Evolutionary conservation across 2,888 invertebrate species (phyloP), one percentile per base, ranked within the genome.

Genomic region (Pegoplata infirma): DNA sequence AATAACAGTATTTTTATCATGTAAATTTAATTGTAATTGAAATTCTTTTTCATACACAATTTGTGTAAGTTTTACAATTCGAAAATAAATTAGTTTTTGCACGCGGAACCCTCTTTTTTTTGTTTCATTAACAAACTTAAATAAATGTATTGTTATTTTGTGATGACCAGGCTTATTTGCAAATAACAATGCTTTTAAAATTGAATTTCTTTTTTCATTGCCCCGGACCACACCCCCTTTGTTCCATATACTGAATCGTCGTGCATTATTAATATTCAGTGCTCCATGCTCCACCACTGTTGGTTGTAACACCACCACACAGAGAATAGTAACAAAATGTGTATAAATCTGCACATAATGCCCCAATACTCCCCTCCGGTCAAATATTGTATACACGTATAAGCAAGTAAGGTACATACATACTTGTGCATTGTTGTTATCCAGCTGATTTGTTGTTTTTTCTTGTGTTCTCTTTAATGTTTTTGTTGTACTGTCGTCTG

Each of bases 201-300:
- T 28, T 8, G 8, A 47, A 46, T 5, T 17, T 12, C 59, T 12
- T n/a, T n/a, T 40, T 6, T 46, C 66, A 19, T 46, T n/a, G 28
- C 14, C 32, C 67, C 23, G 10, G 47, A 56, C 68, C 49, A 32
- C 68, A 63, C 68, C 21, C 56, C 75, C 63, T 25, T 46, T 12
- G 12, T 32, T 49, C 1, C 16, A 16, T 28, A 17, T 53, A 40
- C 17, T n/a, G 63, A 21, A 32, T 10, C 2, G 23, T 49, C 25
- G 19, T 51, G 49, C 12, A 49, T 56, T 10, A 40, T 67, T 19
- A 5, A 4, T 12, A 40, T 58, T 58, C 14, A 10, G n/a, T 49
- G 16, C 47, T 46, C 21, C 51, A 59, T n/a, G n/a, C n/a, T n/a
- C 16, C 16, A 23, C 17, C 55, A 32, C 55, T 7, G 1, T 32